Evolutionary conservation across 2,888 invertebrate species (phyloP).

Genomic region (Colostygia pectinataria): DNA sequence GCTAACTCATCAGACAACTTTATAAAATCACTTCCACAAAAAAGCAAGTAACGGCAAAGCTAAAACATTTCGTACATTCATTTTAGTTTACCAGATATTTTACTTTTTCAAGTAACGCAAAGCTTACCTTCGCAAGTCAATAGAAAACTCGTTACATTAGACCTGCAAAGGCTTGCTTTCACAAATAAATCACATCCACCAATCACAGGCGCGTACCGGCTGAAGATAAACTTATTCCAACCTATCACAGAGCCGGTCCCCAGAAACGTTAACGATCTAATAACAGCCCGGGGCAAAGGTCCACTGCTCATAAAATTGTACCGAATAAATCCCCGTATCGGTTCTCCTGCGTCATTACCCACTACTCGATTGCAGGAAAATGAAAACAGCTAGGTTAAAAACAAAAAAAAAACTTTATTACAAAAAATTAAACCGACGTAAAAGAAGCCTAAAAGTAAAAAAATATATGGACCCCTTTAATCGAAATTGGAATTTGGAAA

Average conservation of each 20-base stretch:
- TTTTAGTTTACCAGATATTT: too few relatives aligned
- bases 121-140: slow-evolving; percentile 6
- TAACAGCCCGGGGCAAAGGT: slow-evolving; percentile 24
- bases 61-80: too few relatives aligned
- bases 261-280: slow-evolving; percentile 28
- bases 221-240: slow-evolving; percentile 19
- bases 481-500: too few relatives aligned
- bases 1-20: too few relatives aligned
- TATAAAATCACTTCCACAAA: too few relatives aligned
- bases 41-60: too few relatives aligned
- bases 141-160: slow-evolving; percentile 9
- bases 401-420: not conserved
- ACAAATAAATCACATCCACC: slow-evolving; percentile 22
- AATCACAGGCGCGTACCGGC: slow-evolving; percentile 15
- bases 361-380: slow-evolving; percentile 16
- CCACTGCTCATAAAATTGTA: slow-evolving; percentile 30
- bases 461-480: too few relatives aligned
- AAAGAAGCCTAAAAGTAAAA: too few relatives aligned
- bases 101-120: slow-evolving; percentile 7
- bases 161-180: not conserved
- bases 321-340: slow-evolving; percentile 36
- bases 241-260: slow-evolving; percentile 21
- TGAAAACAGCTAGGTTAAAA: slow-evolving; percentile 2
- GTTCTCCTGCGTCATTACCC: slow-evolving; percentile 34
- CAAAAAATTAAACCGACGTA: too few relatives aligned